Base-by-base conservation (phyloP, 2,888 invertebrate genomes). In the Mesochorus sp. region DNA sequence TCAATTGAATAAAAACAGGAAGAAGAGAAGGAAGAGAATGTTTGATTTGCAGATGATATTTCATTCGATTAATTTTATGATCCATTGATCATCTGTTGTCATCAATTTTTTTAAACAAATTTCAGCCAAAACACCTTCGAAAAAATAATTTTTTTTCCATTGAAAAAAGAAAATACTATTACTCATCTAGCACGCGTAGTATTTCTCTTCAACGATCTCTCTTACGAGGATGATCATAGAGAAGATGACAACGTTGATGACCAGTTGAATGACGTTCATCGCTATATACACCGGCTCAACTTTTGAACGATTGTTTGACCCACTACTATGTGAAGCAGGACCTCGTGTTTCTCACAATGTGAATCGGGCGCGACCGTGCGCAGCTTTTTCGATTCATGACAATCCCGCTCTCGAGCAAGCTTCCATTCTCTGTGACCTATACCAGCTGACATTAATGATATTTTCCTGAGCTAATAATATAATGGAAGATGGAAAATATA, bases 301-400 rank as follows among this genome's bases (percentile, higher is more conserved):
- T 47, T 55, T 39, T 39, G 28, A 62, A 19, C 34, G n/a, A 44
- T 53, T 37, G 59, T 21, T 26, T 61, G 61, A 72, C 59, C 72
- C 10, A 34, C 37, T 55, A 21, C 6, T 47, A 17, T 26, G 17
- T n/a, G n/a, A n/a, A n/a, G 12, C 28, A 44, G 53, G 21, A 61
- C 71, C 76, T 66, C 76, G 71, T 76, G 72, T 19, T 2, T 61
- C 57, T 24, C n/a, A n/a, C n/a, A n/a, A n/a, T n/a, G 4, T 14
- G 53, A 12, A 14, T 14, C 21, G 44, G 21, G 8, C 21, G 10
- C 24, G 19, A 28, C 19, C n/a, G 17, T 12, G 21, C n/a, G 12
- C 26, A n/a, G n/a, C n/a, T n/a, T n/a, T 76, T 39, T 49, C 39
- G 31, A 21, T 47, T 28, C 26, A 14, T 62, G 37, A 44, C 59